These are phyloP conservation scores for Ceratina calcarata DNA, from an alignment of 1,140 invertebrate species.

Conservation along the genomic window DNA sequence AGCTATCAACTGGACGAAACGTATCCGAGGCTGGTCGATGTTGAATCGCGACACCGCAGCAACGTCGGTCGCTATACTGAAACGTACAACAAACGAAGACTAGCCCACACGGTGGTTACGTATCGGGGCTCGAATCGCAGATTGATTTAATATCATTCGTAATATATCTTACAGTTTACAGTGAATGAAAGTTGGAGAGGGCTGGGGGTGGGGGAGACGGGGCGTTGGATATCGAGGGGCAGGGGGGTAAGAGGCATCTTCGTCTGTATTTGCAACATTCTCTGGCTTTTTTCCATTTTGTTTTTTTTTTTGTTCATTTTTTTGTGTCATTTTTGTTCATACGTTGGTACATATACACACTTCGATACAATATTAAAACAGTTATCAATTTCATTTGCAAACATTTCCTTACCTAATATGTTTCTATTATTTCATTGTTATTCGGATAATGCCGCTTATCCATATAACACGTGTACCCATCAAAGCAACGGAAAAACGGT, in stretches of 20 bases:
- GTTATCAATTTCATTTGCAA: slow-evolving; percentile 62
- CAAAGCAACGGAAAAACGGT: slow-evolving; percentile 49
- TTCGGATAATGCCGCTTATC: slow-evolving; percentile 68
- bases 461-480: slow-evolving; percentile 65
- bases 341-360: slow-evolving; percentile 46
- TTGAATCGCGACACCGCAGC: slow-evolving; percentile 4
- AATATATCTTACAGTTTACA: slow-evolving; percentile 34
- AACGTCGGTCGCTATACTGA: slow-evolving; percentile 29
- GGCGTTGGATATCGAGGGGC: no score
- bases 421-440: slow-evolving; percentile 77
- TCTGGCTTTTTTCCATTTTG: not conserved
- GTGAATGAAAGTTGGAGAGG: slow-evolving; percentile 15
- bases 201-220: not conserved
- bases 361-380: slow-evolving; percentile 58
- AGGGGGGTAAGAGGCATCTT: slow-evolving; percentile 34
- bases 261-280: slow-evolving; percentile 18
- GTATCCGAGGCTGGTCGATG: not conserved
- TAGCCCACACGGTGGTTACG: slow-evolving; percentile 40
- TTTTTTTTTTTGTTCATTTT: not conserved
- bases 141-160: slow-evolving; percentile 21
- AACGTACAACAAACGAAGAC: slow-evolving; percentile 57
- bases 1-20: not conserved
- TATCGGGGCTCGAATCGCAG: slow-evolving; percentile 37
- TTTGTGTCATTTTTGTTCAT: not conserved
- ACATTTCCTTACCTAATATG: slow-evolving; percentile 73